Conservation (phyloP, 2,797 vertebrate genomes). For the Tadarida brasiliensis region DNA sequence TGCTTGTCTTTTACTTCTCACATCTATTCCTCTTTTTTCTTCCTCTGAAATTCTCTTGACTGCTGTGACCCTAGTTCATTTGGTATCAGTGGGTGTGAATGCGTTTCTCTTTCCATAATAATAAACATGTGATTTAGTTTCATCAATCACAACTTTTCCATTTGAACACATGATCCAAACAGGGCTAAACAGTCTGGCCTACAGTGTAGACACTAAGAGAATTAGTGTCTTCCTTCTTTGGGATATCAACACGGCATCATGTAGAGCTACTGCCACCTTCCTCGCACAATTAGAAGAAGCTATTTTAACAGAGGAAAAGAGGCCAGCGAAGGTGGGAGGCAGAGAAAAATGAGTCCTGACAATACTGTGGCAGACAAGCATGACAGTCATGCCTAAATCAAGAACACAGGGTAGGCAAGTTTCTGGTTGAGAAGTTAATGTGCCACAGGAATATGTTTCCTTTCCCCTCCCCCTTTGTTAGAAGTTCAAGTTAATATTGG, state of each 20-base stretch:
- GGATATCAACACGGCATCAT: not conserved
- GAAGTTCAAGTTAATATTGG: not conserved
- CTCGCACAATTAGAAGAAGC: not conserved
- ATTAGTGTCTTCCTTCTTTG: not conserved
- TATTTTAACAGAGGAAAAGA: not conserved
- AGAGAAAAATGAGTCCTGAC: not conserved
- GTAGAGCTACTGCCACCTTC: not conserved
- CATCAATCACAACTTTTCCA: not conserved
- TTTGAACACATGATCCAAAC: not conserved
- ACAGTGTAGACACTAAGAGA: not conserved
- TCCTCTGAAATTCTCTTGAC: not conserved
- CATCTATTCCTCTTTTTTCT: not conserved
- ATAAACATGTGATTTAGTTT: not conserved
- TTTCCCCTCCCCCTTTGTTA: not conserved
- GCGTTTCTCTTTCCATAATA: not conserved
- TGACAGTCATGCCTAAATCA: not conserved
- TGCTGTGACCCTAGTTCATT: not conserved
- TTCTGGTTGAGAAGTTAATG: not conserved
- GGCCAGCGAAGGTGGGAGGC: no score
- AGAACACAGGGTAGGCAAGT: not conserved
- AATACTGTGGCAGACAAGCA: not conserved
- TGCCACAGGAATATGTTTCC: not conserved
- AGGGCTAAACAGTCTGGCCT: not conserved
- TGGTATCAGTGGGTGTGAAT: not conserved
- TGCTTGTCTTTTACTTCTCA: not conserved